Evolutionary conservation across 1,140 invertebrate genomes (phyloP), one percentile per base, ranked within the genome.

Genomic region (Sesamia nonagrioides): DNA sequence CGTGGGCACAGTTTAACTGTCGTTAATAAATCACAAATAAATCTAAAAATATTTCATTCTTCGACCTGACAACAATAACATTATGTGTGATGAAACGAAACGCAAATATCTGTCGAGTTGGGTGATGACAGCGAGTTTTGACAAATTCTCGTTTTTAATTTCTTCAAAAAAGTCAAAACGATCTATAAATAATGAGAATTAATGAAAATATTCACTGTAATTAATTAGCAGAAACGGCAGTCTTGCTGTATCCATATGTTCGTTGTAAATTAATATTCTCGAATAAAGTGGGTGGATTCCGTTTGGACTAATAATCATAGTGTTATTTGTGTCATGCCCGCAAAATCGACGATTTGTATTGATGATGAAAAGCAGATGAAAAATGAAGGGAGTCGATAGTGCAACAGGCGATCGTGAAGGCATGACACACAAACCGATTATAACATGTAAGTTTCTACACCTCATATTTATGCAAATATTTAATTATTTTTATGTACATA

Each of bases 361-460:
- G 85, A 93, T 92, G 68, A 61, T 78, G 78, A 74, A 69, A 72
- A 77, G 66, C 48, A 42, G 40, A 77, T 82, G 87, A 91, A 95
- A 91, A 88, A 94, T 92, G 90, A 95, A 93, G 90, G 95, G 94
- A 89, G 90, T 95, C 89, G 94, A 89, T 92, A 92, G 85, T 82
- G 91, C 88, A 84, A 77, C 86, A 89, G 82, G 85, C 78, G 85
- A 92, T 86, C 88, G 87, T 72, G 93, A 92, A 92, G 90, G 91
- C 85, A 95, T 95, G 93, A 95, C 94, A 86, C 91, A 95, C 80
- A 96, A 96, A 92, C 95, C 95, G 54, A 95, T 96, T 83, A 90
- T 96, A 89, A 95, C 95, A 90, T 96, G 95, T 96, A 94, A 94
- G 95, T 94, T 45, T 21, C 27, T 2, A 3, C 21, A 8, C 63